Evolutionary conservation across 2,888 invertebrate species (phyloP).

Genomic region (Abrostola triplasia): DNA sequence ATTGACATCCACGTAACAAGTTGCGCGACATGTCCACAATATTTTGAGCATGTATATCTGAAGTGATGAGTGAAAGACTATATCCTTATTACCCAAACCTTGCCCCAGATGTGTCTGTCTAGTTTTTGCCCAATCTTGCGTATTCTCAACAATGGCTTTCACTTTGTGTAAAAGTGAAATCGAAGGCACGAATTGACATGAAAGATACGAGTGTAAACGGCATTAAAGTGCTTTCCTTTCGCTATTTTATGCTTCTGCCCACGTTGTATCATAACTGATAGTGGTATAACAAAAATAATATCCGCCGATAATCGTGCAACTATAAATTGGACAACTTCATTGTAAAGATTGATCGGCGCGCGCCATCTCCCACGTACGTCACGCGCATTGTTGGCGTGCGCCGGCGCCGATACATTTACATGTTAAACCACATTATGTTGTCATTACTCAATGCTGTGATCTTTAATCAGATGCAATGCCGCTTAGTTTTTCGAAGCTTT

Average conservation of each 20-base stretch:
- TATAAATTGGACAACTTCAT: conserved; percentile 82
- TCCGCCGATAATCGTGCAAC: conserved; percentile 67
- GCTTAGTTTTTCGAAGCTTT: conserved; percentile 26
- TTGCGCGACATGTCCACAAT: conserved; percentile 38
- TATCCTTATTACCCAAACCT: conserved; percentile 35
- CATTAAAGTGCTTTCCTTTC: conserved; percentile 58
- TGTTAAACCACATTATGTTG: conserved; percentile 59
- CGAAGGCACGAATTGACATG: conserved; percentile 43
- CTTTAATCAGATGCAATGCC: conserved; percentile 48
- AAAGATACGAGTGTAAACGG: conserved; percentile 38
- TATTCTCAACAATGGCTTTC: conserved; percentile 42
- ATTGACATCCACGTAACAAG: conserved; percentile 50
- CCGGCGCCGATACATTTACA: conserved; percentile 54
- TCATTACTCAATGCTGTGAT: conserved; percentile 59
- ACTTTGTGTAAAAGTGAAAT: conserved; percentile 44
- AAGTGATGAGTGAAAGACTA: conserved; percentile 39
- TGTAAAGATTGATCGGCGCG: conserved; percentile 77
- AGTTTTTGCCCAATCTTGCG: conserved; percentile 41
- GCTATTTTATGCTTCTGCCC: conserved; percentile 62
- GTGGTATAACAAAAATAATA: conserved; percentile 75
- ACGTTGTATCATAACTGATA: conserved; percentile 64
- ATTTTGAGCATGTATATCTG: conserved; percentile 22
- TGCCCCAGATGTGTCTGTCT: conserved; percentile 35
- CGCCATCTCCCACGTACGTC: conserved; percentile 81
- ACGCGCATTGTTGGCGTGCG: conserved; percentile 66